Evolutionary conservation across 2,113 vertebrate genomes (phyloP).

Genomic region (Azemiops feae): DNA sequence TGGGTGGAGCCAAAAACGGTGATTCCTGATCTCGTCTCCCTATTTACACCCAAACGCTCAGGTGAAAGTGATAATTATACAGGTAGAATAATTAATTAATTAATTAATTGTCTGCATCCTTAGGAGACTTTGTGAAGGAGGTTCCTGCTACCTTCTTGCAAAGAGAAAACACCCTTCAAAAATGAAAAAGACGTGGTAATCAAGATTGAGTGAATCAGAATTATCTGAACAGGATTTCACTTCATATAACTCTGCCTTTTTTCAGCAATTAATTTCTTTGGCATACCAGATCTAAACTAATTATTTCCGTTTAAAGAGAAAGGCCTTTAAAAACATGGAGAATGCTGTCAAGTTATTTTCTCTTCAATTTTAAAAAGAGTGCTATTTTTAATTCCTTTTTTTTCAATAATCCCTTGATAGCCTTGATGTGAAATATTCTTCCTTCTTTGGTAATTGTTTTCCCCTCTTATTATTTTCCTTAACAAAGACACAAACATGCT

Average conservation of each 20-base stretch:
- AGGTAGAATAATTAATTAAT: background rate
- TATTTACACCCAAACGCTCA: background rate
- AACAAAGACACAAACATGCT: slow-evolving; percentile 48
- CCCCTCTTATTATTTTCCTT: slow-evolving; percentile 39
- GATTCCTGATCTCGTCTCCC: background rate
- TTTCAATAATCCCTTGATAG: slow-evolving; percentile 59
- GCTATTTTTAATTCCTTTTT: slow-evolving; percentile 44
- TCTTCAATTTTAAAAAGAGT: slow-evolving; percentile 47
- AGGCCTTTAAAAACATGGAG: slow-evolving; percentile 31
- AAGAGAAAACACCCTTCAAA: too few relatives aligned
- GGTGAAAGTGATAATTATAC: background rate
- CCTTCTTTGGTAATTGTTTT: slow-evolving; percentile 54
- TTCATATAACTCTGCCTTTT: background rate
- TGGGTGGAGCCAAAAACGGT: background rate
- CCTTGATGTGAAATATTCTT: slow-evolving; percentile 38
- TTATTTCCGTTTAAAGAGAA: slow-evolving; percentile 41
- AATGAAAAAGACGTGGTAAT: background rate
- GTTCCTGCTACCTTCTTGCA: background rate
- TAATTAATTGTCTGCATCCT: background rate
- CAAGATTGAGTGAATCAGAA: background rate
- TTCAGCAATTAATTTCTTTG: slow-evolving; percentile 46
- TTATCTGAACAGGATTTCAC: background rate
- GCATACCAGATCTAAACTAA: slow-evolving; percentile 44
- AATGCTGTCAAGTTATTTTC: slow-evolving; percentile 56
- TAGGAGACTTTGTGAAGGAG: rapidly evolving